Conservation (phyloP, 2,797 vertebrate species). For the Myotis daubentonii region DNA sequence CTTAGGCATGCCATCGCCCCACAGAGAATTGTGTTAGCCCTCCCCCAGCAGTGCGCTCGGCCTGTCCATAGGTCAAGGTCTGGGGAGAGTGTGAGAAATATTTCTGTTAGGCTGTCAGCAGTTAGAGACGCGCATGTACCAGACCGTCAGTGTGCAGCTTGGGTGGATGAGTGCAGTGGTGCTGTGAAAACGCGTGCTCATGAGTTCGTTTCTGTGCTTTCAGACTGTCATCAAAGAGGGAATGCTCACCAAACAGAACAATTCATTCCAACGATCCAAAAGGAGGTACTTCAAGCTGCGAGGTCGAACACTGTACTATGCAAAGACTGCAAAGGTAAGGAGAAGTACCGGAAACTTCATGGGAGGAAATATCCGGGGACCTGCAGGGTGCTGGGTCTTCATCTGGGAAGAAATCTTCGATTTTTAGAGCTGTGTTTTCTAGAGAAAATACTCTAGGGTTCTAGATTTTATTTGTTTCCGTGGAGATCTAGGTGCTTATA, state of each 20-base stretch:
- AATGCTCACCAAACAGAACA: constrained; percentile 96
- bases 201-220: constrained; percentile 66
- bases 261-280: constrained; percentile 97
- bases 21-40: background rate
- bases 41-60: fast-evolving
- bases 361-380: fast-evolving
- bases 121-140: background rate
- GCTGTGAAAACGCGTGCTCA: background rate
- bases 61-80: constrained; percentile 38
- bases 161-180: background rate
- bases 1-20: background rate
- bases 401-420: background rate
- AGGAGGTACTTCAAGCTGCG: constrained; percentile 97
- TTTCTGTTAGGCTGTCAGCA: background rate
- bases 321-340: constrained; percentile 95
- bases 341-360: fast-evolving
- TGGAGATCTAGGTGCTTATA: background rate
- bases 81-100: constrained; percentile 35
- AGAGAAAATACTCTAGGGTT: background rate
- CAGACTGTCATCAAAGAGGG: constrained; percentile 97
- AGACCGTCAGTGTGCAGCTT: background rate
- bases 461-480: background rate
- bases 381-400: background rate
- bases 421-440: background rate
- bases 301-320: constrained; percentile 96